Conservation (phyloP, 2,113 vertebrate genomes). For the Melanotaenia duboulayi region DNA sequence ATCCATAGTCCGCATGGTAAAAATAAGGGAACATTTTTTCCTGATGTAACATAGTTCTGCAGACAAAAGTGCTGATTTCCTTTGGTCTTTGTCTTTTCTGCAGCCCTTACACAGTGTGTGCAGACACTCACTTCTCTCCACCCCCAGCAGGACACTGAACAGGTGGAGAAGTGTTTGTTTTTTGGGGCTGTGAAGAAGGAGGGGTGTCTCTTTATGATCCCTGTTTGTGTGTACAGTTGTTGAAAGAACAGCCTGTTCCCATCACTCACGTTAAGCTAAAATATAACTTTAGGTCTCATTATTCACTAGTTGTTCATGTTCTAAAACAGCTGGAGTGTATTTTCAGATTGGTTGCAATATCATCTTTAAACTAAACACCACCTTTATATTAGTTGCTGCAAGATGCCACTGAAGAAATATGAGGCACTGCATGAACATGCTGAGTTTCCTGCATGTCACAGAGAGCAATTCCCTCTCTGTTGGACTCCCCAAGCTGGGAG, state of each 20-base stretch:
- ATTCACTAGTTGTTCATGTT: neutral
- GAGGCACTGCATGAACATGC: slow-evolving; percentile 25
- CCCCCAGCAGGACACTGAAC: slow-evolving; percentile 62
- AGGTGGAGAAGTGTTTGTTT: slow-evolving; percentile 72
- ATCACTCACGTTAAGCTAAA: slow-evolving; percentile 28
- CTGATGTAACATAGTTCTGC: slow-evolving; percentile 14
- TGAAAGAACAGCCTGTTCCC: slow-evolving; percentile 46
- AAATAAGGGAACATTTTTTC: slow-evolving; percentile 1
- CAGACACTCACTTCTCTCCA: slow-evolving; percentile 15
- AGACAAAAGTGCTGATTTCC: slow-evolving; percentile 1
- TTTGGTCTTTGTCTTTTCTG: slow-evolving; percentile 37
- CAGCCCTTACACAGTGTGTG: slow-evolving; percentile 3
- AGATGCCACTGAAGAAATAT: slow-evolving; percentile 3
- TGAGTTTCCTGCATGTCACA: slow-evolving; percentile 48
- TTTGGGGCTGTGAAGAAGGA: slow-evolving; percentile 27
- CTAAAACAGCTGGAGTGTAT: neutral
- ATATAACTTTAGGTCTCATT: neutral
- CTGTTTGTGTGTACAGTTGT: slow-evolving; percentile 68
- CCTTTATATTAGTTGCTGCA: slow-evolving; percentile 8
- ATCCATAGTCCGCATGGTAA: neutral
- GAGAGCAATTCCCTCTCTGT: slow-evolving; percentile 38
- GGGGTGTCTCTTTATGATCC: slow-evolving; percentile 52
- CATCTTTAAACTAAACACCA: neutral
- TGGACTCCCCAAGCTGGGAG: slow-evolving; percentile 33
- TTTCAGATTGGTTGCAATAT: slow-evolving; percentile 14